phyloP scores from a whole-genome alignment of 1,140 invertebrate genomes.

The Melanaphis sacchari region DNA sequence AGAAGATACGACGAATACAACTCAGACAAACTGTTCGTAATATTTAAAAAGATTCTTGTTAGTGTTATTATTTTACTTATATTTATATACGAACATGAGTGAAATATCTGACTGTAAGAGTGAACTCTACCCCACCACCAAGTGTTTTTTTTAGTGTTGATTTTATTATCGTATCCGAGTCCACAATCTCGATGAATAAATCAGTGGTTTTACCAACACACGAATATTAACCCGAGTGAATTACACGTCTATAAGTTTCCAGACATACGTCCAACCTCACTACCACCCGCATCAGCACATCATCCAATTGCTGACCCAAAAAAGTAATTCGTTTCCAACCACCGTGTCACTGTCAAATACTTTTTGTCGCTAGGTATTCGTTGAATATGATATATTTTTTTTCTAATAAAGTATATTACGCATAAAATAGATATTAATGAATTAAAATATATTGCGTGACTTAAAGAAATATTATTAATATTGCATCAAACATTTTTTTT shows the following conservation, averaged over 20 bases:
- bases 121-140: not conserved
- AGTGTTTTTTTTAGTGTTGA: not conserved
- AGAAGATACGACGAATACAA: not conserved
- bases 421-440: not conserved
- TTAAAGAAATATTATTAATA: too few species aligned
- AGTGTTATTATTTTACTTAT: not conserved
- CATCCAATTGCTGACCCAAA: not conserved
- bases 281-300: not conserved
- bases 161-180: not conserved
- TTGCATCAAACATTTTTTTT: too few species aligned
- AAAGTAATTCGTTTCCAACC: not conserved
- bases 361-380: not conserved
- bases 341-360: not conserved
- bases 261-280: not conserved
- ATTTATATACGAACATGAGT: not conserved
- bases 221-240: not conserved
- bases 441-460: not conserved
- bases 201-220: not conserved
- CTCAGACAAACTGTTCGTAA: conserved; percentile 4
- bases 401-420: not conserved
- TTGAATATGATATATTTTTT: not conserved
- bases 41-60: conserved; percentile 32
- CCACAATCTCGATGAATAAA: not conserved
- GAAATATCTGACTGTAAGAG: not conserved
- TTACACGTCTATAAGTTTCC: not conserved